A percentile compares a stretch with the other conserved stretches of the same genome.
These are phyloP conservation scores for Zaprionus davidi DNA, from an alignment of 1,140 invertebrate species.

Conservation along the genomic window DNA sequence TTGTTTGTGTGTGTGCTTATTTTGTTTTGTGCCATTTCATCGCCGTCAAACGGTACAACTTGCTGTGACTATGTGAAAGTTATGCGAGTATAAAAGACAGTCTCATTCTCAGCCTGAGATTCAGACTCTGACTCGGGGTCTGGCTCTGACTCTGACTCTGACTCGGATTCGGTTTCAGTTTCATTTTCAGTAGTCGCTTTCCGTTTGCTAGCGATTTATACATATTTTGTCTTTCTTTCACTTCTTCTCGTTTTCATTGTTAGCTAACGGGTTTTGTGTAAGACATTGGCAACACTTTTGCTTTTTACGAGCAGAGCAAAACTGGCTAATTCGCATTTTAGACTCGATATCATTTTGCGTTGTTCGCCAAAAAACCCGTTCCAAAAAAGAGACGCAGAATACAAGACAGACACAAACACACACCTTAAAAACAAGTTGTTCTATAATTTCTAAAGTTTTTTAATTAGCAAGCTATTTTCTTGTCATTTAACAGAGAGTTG, in stretches of 20 bases:
- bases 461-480: slow-evolving; percentile 66
- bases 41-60: slow-evolving; percentile 67
- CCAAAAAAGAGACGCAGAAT: slow-evolving; percentile 25
- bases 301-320: slow-evolving; percentile 56
- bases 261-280: slow-evolving; percentile 67
- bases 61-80: slow-evolving; percentile 68
- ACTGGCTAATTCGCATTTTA: slow-evolving; percentile 71
- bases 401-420: slow-evolving; percentile 19
- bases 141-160: too few relatives aligned
- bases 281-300: slow-evolving; percentile 73
- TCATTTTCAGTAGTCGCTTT: slow-evolving; percentile 54
- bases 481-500: slow-evolving; percentile 54
- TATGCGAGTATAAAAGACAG: slow-evolving; percentile 53
- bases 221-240: slow-evolving; percentile 37
- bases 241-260: slow-evolving; percentile 50
- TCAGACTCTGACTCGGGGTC: slow-evolving; percentile 39
- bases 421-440: slow-evolving; percentile 74
- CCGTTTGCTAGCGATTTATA: slow-evolving; percentile 39
- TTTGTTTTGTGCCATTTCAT: slow-evolving; percentile 57
- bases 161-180: slow-evolving; percentile 23
- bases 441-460: slow-evolving; percentile 64
- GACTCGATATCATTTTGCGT: slow-evolving; percentile 61
- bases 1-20: neutral
- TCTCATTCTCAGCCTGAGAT: slow-evolving; percentile 37
- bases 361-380: slow-evolving; percentile 65